Evolutionary conservation across 30 jellyfish, hydroid and myxozoan species (phyloP), one percentile per base, ranked within the genome.

Genomic region (Hydractinia symbiolongicarpus): DNA sequence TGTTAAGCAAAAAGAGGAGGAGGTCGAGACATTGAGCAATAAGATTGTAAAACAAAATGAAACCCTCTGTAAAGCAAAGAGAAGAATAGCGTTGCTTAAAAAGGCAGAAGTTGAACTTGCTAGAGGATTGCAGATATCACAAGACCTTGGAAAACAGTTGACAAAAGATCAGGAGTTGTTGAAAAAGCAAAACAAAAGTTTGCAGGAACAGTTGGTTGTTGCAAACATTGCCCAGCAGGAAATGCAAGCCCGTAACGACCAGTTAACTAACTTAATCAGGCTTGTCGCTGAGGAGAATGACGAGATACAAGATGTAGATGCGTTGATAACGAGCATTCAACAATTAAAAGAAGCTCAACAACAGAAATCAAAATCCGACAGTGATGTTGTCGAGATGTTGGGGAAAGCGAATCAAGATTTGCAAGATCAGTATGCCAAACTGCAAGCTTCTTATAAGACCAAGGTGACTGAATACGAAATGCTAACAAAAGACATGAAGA

Each of bases 31-130:
- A 10, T 4, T 86, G 1, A 7, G 19, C 9, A 56, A 50, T 5
- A 76, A 62, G 72, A 54, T 50, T 50, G 74, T 55, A 49, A 81
- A 83, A 53, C 55, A 56, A 30, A 20, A 61, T 15, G 21, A 55
- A 7, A 66, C 82, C 6, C 19, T 55, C 7, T 13, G 8, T 21
- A 91, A 91, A 61, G 88, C 88, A 5, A 86, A 86, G 83, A 91
- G 86, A 70, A 83, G 77, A 40, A 4, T 86, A 5, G 92, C 94
- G 54, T 13, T 79, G 15, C n/a, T 87, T 89, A 91, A 87, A 87
- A 86, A 87, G 80, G 93, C 88, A 7, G 98, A 86, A 58, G 16
- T 79, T 55, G 79, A 78, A 57, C 89, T 74, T n/a, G 95, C 90
- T 67, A 83, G 78, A 60, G 98, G 83, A 73, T 81, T 78, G 44